Percentiles rank a stretch among this genome's conserved stretches.
phyloP scores from a whole-genome alignment of 2,888 invertebrate genomes.

The Nezara viridula region DNA sequence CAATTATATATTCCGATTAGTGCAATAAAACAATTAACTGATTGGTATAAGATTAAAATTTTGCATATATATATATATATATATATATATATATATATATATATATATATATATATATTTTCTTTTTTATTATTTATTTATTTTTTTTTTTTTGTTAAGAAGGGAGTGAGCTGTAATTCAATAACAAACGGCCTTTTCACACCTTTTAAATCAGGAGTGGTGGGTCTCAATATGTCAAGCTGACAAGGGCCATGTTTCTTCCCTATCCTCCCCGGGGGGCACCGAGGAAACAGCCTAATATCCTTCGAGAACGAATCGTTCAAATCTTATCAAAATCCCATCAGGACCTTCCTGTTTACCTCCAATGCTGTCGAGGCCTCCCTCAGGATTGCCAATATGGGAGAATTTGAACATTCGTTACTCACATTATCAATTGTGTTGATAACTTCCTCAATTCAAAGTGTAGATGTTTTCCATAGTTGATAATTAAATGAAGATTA shows the following conservation, averaged over 20 bases:
- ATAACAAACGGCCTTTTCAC: background rate
- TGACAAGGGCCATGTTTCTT: background rate
- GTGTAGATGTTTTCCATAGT: background rate
- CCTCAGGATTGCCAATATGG: background rate
- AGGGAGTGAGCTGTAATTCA: background rate
- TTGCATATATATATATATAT: too few species aligned
- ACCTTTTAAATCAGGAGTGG: background rate
- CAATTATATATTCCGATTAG: too few species aligned
- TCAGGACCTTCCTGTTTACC: background rate
- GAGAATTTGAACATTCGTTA: background rate
- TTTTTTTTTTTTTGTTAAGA: background rate
- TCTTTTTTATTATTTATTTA: too few species aligned
- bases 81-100: too few species aligned
- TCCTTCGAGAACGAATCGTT: background rate
- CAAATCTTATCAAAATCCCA: constrained; percentile 22
- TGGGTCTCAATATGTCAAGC: constrained; percentile 3
- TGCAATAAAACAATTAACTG: too few species aligned
- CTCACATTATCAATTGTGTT: background rate
- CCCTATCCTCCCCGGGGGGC: background rate
- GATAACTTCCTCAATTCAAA: background rate
- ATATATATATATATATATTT: too few species aligned
- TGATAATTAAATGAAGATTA: background rate
- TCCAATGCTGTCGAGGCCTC: background rate
- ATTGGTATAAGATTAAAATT: too few species aligned
- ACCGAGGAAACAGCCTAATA: constrained; percentile 10